Evolutionary conservation across 2,113 vertebrate genomes (phyloP).

Genomic region (Gallinago jamesoni): DNA sequence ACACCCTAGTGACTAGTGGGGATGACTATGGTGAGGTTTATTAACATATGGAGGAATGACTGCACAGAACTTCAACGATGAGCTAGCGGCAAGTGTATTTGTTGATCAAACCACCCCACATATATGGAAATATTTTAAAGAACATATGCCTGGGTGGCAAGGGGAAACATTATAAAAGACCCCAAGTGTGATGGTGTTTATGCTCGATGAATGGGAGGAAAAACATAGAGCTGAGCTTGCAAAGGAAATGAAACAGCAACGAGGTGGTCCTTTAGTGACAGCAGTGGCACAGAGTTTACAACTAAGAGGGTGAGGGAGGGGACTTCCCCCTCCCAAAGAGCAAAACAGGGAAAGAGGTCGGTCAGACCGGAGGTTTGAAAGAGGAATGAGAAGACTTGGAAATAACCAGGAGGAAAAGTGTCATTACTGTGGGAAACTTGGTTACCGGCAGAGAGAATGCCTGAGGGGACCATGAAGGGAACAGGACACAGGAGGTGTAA

Average conservation of each 20-base stretch:
- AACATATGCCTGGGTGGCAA: background rate
- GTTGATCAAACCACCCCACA: background rate
- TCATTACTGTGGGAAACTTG: background rate
- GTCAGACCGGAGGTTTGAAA: background rate
- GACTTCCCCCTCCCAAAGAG: background rate
- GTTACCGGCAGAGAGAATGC: background rate
- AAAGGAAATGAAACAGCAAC: background rate
- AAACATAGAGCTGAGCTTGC: background rate
- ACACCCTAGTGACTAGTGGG: background rate
- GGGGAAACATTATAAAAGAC: background rate
- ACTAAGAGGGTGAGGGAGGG: background rate
- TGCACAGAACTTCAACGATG: background rate
- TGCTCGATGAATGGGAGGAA: background rate
- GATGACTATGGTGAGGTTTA: background rate
- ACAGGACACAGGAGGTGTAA: background rate
- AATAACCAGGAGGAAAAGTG: background rate
- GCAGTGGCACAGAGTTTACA: background rate
- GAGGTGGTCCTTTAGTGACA: background rate
- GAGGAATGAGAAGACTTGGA: background rate
- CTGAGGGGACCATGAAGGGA: fast-evolving
- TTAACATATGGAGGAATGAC: background rate
- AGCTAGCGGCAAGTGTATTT: background rate
- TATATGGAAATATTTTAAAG: background rate
- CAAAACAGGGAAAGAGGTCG: background rate
- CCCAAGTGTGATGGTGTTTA: background rate